phyloP scores from a whole-genome alignment of 2,113 vertebrate genomes.

The Leucoraja erinaceus region DNA sequence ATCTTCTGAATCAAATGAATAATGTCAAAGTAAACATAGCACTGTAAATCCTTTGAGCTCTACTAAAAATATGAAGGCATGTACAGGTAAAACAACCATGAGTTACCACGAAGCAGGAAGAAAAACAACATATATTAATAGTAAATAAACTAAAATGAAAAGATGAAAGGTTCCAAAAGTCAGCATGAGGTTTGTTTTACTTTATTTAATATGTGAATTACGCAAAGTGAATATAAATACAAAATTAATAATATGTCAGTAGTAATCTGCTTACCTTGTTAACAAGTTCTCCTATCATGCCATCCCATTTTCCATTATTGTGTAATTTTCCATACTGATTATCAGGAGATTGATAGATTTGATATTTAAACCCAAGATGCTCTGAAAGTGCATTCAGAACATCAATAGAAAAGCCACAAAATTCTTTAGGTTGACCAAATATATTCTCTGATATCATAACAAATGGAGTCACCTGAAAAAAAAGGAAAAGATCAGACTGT shows the following conservation, averaged over 20 bases:
- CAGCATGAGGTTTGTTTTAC: not conserved
- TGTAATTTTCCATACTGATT: slow-evolving; percentile 18
- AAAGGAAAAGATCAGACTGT: not conserved
- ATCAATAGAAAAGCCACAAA: slow-evolving; percentile 31
- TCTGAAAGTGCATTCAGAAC: slow-evolving; percentile 27
- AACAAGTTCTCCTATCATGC: slow-evolving; percentile 30
- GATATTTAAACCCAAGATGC: slow-evolving; percentile 34
- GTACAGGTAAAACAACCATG: not conserved
- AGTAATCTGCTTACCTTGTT: slow-evolving; percentile 30
- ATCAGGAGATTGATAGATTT: slow-evolving; percentile 24
- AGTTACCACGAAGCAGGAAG: not conserved
- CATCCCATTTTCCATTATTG: slow-evolving; percentile 35
- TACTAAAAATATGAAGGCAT: not conserved
- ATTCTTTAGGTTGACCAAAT: slow-evolving; percentile 35
- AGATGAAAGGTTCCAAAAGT: not conserved
- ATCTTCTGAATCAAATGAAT: not conserved
- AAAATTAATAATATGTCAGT: not conserved
- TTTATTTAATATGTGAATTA: not conserved
- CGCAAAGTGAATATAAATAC: not conserved
- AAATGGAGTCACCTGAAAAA: slow-evolving; percentile 37
- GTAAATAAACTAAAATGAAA: not conserved
- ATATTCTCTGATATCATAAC: slow-evolving; percentile 39
- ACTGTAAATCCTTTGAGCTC: not conserved
- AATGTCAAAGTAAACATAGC: not conserved
- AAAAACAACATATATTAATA: not conserved